These are phyloP conservation scores for Epinephelus fuscoguttatus DNA, from an alignment of 2,113 vertebrate species.

Conservation along the genomic window DNA sequence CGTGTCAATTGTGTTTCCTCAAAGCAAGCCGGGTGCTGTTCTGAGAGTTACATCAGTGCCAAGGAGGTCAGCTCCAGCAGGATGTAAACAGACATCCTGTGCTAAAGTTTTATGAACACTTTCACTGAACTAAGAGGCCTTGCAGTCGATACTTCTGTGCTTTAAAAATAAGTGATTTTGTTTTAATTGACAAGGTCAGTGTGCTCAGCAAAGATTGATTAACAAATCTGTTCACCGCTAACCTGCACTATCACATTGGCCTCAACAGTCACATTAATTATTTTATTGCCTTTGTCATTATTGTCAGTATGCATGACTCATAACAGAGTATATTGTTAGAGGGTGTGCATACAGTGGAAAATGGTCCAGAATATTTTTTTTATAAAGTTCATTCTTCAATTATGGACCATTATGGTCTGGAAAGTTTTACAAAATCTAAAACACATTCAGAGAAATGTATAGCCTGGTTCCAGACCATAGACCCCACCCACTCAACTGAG, in stretches of 20 bases:
- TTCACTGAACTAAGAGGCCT: background rate
- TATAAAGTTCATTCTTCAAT: too few relatives aligned
- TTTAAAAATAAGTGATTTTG: background rate
- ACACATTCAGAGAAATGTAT: too few relatives aligned
- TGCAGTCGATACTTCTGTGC: background rate
- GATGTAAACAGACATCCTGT: constrained; percentile 29
- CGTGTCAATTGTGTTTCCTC: constrained; percentile 34
- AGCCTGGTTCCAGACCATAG: too few relatives aligned
- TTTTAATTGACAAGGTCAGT: background rate
- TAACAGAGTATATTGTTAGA: background rate
- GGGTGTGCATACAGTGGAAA: background rate
- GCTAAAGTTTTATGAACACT: background rate
- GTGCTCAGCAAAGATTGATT: background rate
- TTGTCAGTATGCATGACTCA: background rate
- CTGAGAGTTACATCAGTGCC: background rate
- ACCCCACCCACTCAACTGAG: too few relatives aligned
- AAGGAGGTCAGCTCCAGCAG: constrained; percentile 42
- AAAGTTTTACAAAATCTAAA: too few relatives aligned
- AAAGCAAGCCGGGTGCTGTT: constrained; percentile 5
- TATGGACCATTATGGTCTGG: too few relatives aligned
- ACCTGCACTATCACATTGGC: background rate
- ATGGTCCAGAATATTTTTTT: background rate
- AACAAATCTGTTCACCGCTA: background rate
- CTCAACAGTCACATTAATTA: background rate
- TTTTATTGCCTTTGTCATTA: background rate